These are phyloP conservation scores for Maccullochella peelii DNA, from an alignment of 2,113 vertebrate genomes.

Conservation along the genomic window DNA sequence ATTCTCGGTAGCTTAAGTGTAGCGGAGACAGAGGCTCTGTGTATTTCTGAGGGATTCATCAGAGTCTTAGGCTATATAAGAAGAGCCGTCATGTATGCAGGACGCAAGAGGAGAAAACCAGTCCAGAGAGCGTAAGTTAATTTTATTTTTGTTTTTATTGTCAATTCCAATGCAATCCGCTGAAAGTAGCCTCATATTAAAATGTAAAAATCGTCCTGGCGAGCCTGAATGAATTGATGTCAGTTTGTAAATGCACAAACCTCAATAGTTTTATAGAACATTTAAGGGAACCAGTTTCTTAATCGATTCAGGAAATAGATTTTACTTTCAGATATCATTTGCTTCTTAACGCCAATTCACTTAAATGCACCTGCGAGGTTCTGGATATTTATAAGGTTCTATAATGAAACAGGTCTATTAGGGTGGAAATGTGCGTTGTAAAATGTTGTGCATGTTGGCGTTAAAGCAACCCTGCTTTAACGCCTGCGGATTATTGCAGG, in stretches of 20 bases:
- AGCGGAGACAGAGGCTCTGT: slow-evolving; percentile 32
- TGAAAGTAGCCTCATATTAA: background rate
- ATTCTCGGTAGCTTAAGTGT: slow-evolving; percentile 47
- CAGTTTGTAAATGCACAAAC: background rate
- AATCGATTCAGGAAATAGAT: background rate
- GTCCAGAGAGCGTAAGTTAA: slow-evolving; percentile 80
- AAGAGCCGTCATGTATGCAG: slow-evolving; percentile 77
- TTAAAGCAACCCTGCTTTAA: too few relatives aligned
- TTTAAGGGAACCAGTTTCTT: background rate
- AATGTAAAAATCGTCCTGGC: background rate
- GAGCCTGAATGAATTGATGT: background rate
- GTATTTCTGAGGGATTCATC: slow-evolving; percentile 30
- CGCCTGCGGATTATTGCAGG: slow-evolving; percentile 63
- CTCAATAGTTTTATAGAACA: background rate
- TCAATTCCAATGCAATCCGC: too few relatives aligned
- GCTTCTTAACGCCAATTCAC: accelerated
- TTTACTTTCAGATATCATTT: background rate
- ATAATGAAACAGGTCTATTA: background rate
- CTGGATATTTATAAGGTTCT: background rate
- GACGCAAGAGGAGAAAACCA: slow-evolving; percentile 84
- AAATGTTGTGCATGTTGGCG: background rate
- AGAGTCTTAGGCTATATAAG: slow-evolving; percentile 57
- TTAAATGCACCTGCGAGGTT: accelerated
- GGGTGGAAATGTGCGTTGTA: background rate
- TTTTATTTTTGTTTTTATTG: accelerated